Conservation (phyloP, 2,113 vertebrate genomes). For the Strix aluco region DNA sequence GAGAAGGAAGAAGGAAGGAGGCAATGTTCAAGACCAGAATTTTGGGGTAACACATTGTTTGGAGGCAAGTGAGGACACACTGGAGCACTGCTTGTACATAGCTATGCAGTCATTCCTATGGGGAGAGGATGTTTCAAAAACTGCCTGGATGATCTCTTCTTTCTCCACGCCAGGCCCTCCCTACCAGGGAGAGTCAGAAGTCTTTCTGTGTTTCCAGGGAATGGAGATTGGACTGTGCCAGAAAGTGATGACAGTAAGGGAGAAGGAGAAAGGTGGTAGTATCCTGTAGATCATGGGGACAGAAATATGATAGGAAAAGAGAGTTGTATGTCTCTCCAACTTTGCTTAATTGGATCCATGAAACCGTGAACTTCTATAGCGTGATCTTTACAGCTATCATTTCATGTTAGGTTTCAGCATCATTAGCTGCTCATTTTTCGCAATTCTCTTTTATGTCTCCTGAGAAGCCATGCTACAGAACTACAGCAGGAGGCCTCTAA, state of each 20-base stretch:
- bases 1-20: not conserved
- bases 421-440: not conserved
- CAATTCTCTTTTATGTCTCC: not conserved
- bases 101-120: not conserved
- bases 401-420: not conserved
- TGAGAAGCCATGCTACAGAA: not conserved
- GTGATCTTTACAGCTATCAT: not conserved
- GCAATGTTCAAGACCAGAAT: not conserved
- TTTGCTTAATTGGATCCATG: not conserved
- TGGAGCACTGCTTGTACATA: not conserved
- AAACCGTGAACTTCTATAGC: not conserved
- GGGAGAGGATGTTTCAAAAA: not conserved
- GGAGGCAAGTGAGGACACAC: not conserved
- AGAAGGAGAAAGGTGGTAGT: not conserved
- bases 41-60: not conserved
- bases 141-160: not conserved
- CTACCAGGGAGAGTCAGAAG: not conserved
- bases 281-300: not conserved
- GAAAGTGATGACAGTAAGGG: not conserved
- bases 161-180: not conserved
- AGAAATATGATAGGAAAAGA: not conserved
- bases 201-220: not conserved
- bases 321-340: not conserved
- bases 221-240: not conserved
- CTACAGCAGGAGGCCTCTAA: not conserved